Conservation (phyloP, 1,140 invertebrate genomes). For the Tetranychus urticae region DNA sequence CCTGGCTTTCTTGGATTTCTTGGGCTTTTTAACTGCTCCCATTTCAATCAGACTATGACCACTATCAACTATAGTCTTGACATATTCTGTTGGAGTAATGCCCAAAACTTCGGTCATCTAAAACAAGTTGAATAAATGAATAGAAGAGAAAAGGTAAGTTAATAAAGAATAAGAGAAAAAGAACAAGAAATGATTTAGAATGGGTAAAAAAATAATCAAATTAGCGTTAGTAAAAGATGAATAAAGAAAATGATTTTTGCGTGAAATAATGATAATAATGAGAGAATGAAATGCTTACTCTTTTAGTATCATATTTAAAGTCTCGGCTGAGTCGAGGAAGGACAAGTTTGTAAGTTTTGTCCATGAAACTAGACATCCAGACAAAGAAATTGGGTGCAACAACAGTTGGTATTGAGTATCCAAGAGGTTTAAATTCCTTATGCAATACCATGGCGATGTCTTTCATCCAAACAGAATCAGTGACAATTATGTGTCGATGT, state of each 20-base stretch:
- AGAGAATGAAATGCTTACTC: slow-evolving; percentile 18
- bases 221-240: background rate
- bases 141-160: too few species aligned
- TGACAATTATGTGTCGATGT: slow-evolving; percentile 21
- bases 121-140: background rate
- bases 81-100: slow-evolving; percentile 14
- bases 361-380: slow-evolving; percentile 24
- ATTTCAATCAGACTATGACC: slow-evolving; percentile 25
- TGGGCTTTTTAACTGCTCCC: slow-evolving; percentile 23
- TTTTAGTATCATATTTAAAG: slow-evolving; percentile 26
- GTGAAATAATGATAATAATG: too few species aligned
- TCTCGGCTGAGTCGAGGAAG: slow-evolving; percentile 24
- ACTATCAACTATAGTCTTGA: slow-evolving; percentile 23
- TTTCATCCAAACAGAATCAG: slow-evolving; percentile 22
- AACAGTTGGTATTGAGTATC: slow-evolving; percentile 26
- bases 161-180: too few species aligned
- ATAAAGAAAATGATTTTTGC: background rate
- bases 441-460: slow-evolving; percentile 23
- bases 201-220: too few species aligned
- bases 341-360: slow-evolving; percentile 22
- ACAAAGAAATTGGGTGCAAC: slow-evolving; percentile 25
- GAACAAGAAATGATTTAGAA: too few species aligned
- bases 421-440: slow-evolving; percentile 21
- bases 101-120: slow-evolving; percentile 15
- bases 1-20: slow-evolving; percentile 16